Evolutionary conservation across 2,797 vertebrate species (phyloP).

Genomic region (Phalloptychus januarius): DNA sequence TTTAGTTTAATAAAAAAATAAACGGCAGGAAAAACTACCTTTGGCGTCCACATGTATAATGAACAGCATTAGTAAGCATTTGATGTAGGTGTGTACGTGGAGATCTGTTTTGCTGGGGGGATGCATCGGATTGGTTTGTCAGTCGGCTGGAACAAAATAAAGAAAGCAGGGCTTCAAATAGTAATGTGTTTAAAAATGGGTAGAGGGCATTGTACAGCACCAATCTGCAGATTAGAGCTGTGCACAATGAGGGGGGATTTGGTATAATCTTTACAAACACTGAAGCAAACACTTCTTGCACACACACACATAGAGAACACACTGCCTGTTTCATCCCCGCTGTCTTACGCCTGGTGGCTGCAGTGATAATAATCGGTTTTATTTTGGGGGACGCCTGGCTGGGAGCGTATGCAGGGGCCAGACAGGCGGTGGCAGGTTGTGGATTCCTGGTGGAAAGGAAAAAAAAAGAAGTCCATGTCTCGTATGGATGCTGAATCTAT

Average conservation of each 20-base stretch:
- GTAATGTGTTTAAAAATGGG: slow-evolving; percentile 44
- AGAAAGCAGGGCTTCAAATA: slow-evolving; percentile 38
- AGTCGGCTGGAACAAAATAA: slow-evolving; percentile 10
- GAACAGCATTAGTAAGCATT: background rate
- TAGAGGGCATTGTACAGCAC: background rate
- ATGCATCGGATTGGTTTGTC: background rate
- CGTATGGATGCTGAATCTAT: slow-evolving; percentile 71
- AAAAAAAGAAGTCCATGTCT: slow-evolving; percentile 60
- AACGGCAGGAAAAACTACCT: background rate
- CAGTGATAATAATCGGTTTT: slow-evolving; percentile 73
- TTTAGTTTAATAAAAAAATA: background rate
- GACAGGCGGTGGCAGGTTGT: slow-evolving; percentile 74
- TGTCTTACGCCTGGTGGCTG: slow-evolving; percentile 46
- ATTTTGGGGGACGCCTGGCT: slow-evolving; percentile 67
- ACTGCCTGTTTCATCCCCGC: slow-evolving; percentile 27
- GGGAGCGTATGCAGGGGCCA: slow-evolving; percentile 56
- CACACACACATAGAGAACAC: slow-evolving; percentile 33
- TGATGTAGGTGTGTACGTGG: background rate
- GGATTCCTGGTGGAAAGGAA: slow-evolving; percentile 59
- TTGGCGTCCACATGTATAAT: background rate
- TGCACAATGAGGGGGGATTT: background rate
- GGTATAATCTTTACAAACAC: background rate
- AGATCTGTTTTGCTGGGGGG: background rate
- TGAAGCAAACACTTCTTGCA: background rate
- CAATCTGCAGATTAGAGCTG: slow-evolving; percentile 1